phyloP scores from a whole-genome alignment of 2,113 vertebrate species.

The Chaetodon trifascialis region DNA sequence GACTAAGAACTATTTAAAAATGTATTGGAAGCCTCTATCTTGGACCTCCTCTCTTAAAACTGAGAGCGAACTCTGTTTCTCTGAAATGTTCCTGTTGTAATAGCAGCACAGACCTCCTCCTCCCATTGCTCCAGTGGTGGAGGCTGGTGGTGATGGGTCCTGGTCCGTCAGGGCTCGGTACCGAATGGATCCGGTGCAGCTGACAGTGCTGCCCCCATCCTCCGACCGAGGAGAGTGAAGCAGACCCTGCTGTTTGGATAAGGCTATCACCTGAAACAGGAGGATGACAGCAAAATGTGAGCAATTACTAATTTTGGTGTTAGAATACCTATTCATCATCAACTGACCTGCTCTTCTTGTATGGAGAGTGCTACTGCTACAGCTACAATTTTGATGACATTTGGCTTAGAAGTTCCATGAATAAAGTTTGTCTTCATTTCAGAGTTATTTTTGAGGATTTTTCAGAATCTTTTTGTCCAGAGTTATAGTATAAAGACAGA shows the following conservation, averaged over 20 bases:
- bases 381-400: neutral
- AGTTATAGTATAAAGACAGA: neutral
- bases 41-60: too few species aligned
- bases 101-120: slow-evolving; percentile 66
- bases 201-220: slow-evolving; percentile 89
- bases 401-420: too few species aligned
- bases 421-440: too few species aligned
- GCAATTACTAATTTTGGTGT: neutral
- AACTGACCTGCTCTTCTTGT: neutral
- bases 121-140: slow-evolving; percentile 73
- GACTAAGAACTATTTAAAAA: too few species aligned
- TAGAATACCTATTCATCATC: neutral
- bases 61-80: too few species aligned
- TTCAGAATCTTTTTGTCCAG: neutral
- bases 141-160: slow-evolving; percentile 85
- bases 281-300: neutral
- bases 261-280: slow-evolving; percentile 87
- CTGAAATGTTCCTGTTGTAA: too few species aligned
- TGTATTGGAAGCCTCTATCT: too few species aligned
- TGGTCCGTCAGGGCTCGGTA: slow-evolving; percentile 94
- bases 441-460: too few species aligned
- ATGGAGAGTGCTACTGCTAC: too few species aligned
- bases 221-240: slow-evolving; percentile 88
- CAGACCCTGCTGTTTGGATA: slow-evolving; percentile 97
- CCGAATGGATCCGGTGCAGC: slow-evolving; percentile 93